Evolutionary conservation across 2,113 vertebrate genomes (phyloP).

Genomic region (human (Homo sapiens)): GRCh38 chr18:7799001-7799500

Average conservation of each 20-base stretch:
- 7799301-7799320: not conserved
- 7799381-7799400: not conserved
- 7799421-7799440: not conserved
- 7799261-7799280: not conserved
- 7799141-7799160: accelerated
- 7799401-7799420: no score
- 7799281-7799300: no score
- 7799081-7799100: not conserved
- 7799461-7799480: not conserved
- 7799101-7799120: not conserved
- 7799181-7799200: not conserved
- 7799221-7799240: not conserved
- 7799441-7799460: not conserved
- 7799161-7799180: not conserved
- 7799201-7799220: not conserved
- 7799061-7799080: no score
- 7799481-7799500: not conserved
- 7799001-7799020: not conserved
- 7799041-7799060: not conserved
- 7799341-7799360: not conserved
- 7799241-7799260: no score
- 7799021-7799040: not conserved
- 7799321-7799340: not conserved
- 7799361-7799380: not conserved
- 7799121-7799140: not conserved